Base-by-base conservation (phyloP, 2,113 vertebrate species). In the Scalopus aquaticus region DNA sequence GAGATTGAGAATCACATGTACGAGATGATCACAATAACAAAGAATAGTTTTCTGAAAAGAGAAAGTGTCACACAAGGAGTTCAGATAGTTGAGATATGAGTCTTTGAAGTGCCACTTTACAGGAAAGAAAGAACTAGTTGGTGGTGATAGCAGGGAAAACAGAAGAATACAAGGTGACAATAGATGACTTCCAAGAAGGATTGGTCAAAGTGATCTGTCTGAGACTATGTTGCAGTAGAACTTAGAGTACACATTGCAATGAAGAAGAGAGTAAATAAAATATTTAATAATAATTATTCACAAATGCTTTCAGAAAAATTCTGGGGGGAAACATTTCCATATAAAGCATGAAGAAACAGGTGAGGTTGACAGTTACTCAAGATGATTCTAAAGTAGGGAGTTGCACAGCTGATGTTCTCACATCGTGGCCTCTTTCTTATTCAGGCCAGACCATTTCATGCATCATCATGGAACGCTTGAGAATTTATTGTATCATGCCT, bases 261-360 rank as follows among this genome's bases (percentile, higher is more conserved):
- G 9, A 77, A 56, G 22, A 92, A 85, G 26, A 16, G 56, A 82
- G 5, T 67, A 58, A 15, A 30, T 70, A 80, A 81, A 85, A 74
- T 73, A 35, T 13, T 92, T 64, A 79, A 72, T 78, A 81, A 8
- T 84, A 80, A 19, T 4, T 42, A 80, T 88, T 65, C 77, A 97
- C 76, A 94, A 89, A 94, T 89, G 91, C 30, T 65, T 62, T 62
- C 11, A 90, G 32, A 20, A 78, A 85, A 85, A 15, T 51, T 93
- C 70, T 80, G 12, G 8, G 62, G 62, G 4, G 82, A 56, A n/a
- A 13, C 70, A 60, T 95, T 82, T 91, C 44, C 11, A 30, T 39
- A 89, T 88, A 80, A 67, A 26, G 74, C 16, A 42, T 64, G 24
- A 83, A 37, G 8, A 92, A 90, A 78, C 11, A 86, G 54, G 42